phyloP scores from a whole-genome alignment of 1,140 invertebrate genomes.

The Sycophila sp. region DNA sequence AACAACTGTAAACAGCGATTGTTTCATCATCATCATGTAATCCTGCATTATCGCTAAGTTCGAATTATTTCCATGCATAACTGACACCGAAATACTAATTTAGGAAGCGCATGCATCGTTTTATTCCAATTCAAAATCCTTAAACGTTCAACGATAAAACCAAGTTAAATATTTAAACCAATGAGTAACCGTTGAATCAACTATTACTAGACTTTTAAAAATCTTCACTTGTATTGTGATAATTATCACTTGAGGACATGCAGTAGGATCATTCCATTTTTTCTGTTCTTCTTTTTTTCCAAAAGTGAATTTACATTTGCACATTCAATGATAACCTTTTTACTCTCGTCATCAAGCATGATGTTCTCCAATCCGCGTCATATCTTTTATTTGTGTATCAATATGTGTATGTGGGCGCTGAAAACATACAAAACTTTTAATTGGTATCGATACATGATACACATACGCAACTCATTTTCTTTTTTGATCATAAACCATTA shows the following conservation, averaged over 20 bases:
- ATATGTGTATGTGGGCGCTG: neutral
- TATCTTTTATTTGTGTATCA: neutral
- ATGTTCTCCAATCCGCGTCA: constrained; percentile 4
- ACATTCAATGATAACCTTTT: constrained; percentile 23
- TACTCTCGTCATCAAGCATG: constrained; percentile 25
- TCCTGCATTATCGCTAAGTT: neutral
- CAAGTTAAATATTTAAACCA: no score
- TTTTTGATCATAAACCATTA: neutral
- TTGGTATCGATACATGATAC: neutral
- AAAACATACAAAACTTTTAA: neutral
- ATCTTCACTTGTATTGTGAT: neutral
- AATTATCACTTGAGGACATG: neutral
- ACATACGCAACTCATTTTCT: neutral
- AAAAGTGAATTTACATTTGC: constrained; percentile 4
- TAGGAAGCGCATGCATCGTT: no score
- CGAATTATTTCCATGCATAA: neutral
- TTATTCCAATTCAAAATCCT: neutral
- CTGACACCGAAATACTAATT: no score
- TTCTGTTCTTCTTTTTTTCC: neutral
- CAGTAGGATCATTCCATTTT: neutral
- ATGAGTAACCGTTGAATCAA: no score
- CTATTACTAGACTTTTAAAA: neutral
- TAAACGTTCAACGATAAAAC: no score
- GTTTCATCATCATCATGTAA: neutral
- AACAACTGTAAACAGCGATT: neutral